phyloP scores from a whole-genome alignment of 2,113 vertebrate species.

The pig (Sus scrofa) region T2T-Sscrofa CM000814.6:18479001-18479500 shows the following conservation, averaged over 20 bases:
- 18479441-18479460: not conserved
- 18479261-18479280: not conserved
- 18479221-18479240: not conserved
- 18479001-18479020: not conserved
- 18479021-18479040: constrained; percentile 69
- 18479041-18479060: constrained; percentile 74
- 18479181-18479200: not conserved
- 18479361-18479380: not conserved
- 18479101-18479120: constrained; percentile 61
- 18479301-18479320: not conserved
- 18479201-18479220: constrained; percentile 11
- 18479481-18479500: not conserved
- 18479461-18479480: not conserved
- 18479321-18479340: not conserved
- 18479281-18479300: not conserved
- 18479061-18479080: constrained; percentile 69
- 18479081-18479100: constrained; percentile 69
- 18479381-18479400: not conserved
- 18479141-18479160: constrained; percentile 43
- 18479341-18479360: too few species aligned
- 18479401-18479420: not conserved
- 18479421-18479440: not conserved
- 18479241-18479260: not conserved
- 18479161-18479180: not conserved
- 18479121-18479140: constrained; percentile 74